phyloP scores from a whole-genome alignment of 30 jellyfish, hydroid and myxozoan species.

The Aurelia sp. region DNA sequence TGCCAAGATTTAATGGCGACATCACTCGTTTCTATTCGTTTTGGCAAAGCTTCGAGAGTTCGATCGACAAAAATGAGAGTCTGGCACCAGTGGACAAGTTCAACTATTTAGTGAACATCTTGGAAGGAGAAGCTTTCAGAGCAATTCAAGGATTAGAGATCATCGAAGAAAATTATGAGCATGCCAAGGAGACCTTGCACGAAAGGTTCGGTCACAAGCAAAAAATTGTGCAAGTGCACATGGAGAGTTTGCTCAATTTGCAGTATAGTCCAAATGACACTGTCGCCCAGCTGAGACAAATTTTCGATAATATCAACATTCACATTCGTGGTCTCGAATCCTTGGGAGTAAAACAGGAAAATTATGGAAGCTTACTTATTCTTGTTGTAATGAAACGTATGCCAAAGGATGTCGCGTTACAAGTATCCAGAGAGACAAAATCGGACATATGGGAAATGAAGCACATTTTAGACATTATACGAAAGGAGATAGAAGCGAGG shows the following conservation, averaged over 20 bases:
- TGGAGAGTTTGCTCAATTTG: too few species aligned
- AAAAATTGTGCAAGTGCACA: too few species aligned
- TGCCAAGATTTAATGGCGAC: conserved; percentile 15
- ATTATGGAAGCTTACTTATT: conserved; percentile 68
- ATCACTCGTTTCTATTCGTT: not conserved
- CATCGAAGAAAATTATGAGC: not conserved
- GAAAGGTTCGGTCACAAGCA: too few species aligned
- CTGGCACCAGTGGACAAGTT: conserved; percentile 7
- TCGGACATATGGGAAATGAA: conserved; percentile 12
- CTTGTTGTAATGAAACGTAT: conserved; percentile 44
- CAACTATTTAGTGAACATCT: not conserved
- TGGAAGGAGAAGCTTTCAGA: not conserved
- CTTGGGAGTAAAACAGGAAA: conserved; percentile 38
- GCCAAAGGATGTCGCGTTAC: conserved; percentile 38
- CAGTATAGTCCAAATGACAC: conserved; percentile 24
- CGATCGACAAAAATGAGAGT: not conserved
- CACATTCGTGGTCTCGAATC: conserved; percentile 69
- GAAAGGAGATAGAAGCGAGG: conserved; percentile 20
- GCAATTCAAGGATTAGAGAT: conserved; percentile 8
- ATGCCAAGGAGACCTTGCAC: too few species aligned
- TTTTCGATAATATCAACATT: conserved; percentile 42
- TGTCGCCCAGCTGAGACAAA: conserved; percentile 21
- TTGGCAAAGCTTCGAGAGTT: conserved; percentile 16
- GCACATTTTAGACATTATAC: not conserved
- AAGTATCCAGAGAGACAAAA: not conserved